Conservation (phyloP, 2,888 invertebrate species). For the Amphipoea oculea region DNA sequence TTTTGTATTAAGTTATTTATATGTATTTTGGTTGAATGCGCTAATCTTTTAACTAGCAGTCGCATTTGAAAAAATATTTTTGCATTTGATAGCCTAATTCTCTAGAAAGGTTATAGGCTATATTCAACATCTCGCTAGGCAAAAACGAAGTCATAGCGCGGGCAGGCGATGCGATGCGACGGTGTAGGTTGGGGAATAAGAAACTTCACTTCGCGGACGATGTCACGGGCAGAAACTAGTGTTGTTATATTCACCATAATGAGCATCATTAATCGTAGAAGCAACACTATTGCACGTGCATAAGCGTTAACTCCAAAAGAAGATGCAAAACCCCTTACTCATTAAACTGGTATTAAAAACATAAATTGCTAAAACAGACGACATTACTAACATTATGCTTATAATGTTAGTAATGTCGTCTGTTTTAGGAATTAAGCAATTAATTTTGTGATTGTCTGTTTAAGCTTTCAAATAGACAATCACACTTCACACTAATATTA, state of each 20-base stretch:
- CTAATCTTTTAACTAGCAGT: neutral
- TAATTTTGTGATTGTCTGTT: too few species aligned
- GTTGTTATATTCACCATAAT: neutral
- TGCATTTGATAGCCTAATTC: too few species aligned
- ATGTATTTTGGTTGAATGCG: neutral
- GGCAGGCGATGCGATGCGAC: neutral
- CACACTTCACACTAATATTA: too few species aligned
- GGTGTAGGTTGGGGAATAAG: neutral
- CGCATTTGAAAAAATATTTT: neutral
- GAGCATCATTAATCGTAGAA: constrained; percentile 19
- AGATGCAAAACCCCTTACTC: constrained; percentile 16
- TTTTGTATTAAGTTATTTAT: neutral
- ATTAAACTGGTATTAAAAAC: constrained; percentile 13
- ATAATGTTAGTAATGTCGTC: too few species aligned
- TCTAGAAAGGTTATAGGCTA: too few species aligned
- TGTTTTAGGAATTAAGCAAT: too few species aligned
- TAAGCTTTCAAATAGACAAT: neutral
- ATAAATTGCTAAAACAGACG: constrained; percentile 5
- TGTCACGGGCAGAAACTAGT: neutral
- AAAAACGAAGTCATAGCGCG: neutral
- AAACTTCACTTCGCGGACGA: neutral
- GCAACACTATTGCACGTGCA: neutral
- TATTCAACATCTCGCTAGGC: neutral
- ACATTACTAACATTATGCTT: neutral
- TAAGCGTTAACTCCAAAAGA: neutral